Evolutionary conservation across 2,888 invertebrate genomes (phyloP).

Genomic region (Microctonus hyperodae): DNA sequence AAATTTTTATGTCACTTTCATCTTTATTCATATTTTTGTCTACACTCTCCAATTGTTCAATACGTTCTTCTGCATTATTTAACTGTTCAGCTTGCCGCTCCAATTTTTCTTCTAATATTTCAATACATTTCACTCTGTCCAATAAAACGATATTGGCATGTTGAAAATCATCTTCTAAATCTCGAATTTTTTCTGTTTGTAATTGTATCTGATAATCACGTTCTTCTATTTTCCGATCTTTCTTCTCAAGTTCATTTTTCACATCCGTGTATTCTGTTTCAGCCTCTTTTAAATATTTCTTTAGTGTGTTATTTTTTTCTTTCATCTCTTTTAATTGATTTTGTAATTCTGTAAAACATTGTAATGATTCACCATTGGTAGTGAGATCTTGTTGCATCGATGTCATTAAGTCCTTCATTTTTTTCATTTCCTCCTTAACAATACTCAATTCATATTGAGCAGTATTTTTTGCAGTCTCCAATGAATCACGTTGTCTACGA

Average conservation of each 20-base stretch:
- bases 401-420: slow-evolving; percentile 43
- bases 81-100: slow-evolving; percentile 30
- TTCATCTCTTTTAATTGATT: slow-evolving; percentile 45
- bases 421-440: slow-evolving; percentile 48
- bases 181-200: slow-evolving; percentile 35
- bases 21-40: neutral
- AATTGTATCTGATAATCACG: slow-evolving; percentile 20
- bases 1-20: neutral
- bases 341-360: slow-evolving; percentile 48
- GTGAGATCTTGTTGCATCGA: slow-evolving; percentile 44
- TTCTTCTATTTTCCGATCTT: slow-evolving; percentile 38
- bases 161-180: slow-evolving; percentile 51
- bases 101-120: slow-evolving; percentile 47
- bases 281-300: slow-evolving; percentile 55
- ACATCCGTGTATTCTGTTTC: slow-evolving; percentile 56
- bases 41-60: slow-evolving; percentile 1
- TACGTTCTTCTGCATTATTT: slow-evolving; percentile 3
- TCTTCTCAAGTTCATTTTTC: slow-evolving; percentile 42
- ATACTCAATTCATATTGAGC: slow-evolving; percentile 47
- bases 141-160: slow-evolving; percentile 34
- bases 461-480: slow-evolving; percentile 48
- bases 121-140: neutral
- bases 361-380: slow-evolving; percentile 35
- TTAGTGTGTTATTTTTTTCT: slow-evolving; percentile 52
- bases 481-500: slow-evolving; percentile 43